These are phyloP conservation scores for Shargacucullia verbasci DNA, from an alignment of 2,888 invertebrate species.

Conservation along the genomic window DNA sequence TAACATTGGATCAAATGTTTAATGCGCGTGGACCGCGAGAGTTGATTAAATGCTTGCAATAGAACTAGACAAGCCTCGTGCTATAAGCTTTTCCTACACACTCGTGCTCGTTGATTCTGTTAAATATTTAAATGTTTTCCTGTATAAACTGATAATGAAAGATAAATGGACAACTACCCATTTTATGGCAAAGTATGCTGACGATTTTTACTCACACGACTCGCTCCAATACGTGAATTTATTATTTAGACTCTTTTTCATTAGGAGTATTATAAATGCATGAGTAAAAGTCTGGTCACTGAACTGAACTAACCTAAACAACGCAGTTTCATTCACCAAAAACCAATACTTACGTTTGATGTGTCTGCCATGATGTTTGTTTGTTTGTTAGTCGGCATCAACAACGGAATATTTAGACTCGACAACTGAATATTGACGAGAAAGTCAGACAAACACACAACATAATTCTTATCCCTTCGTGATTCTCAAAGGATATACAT, in stretches of 20 bases:
- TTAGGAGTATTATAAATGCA: too few species aligned
- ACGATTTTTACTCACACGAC: too few species aligned
- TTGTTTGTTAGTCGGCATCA: conserved; percentile 14
- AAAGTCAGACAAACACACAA: conserved; percentile 1
- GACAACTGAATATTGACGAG: conserved; percentile 10
- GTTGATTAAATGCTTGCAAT: conserved; percentile 3
- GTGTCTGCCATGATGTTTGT: conserved; percentile 19
- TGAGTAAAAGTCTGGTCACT: too few species aligned
- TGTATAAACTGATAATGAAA: too few species aligned
- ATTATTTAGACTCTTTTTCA: too few species aligned
- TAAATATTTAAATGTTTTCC: too few species aligned
- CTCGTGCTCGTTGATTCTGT: too few species aligned
- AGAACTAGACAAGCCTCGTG: too few species aligned
- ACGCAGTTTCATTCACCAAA: background rate
- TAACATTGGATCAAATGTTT: conserved; percentile 1
- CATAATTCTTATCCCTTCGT: background rate
- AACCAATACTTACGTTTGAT: conserved; percentile 1
- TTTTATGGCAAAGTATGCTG: too few species aligned
- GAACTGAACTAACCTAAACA: too few species aligned
- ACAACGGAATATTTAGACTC: conserved; percentile 15
- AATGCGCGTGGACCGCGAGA: conserved; percentile 1
- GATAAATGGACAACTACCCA: too few species aligned
- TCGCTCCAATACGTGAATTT: too few species aligned
- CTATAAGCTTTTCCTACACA: background rate
- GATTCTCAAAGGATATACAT: conserved; percentile 14